Base-by-base conservation (phyloP, 2,888 invertebrate genomes). In the Reticulitermes lucifugus region DNA sequence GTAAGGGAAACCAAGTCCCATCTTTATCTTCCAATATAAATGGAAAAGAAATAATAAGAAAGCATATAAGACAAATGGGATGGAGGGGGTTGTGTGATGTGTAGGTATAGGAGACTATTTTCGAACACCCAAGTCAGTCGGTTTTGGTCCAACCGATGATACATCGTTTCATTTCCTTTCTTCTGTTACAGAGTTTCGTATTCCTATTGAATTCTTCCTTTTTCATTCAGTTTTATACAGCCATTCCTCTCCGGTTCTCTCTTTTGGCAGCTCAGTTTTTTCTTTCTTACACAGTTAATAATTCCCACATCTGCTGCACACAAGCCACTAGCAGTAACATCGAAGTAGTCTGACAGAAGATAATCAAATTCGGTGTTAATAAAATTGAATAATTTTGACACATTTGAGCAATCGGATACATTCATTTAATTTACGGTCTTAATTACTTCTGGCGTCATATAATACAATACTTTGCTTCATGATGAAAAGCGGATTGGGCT, bases 161-260 rank as follows among this genome's bases (percentile, higher is more conserved):
- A 84, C 73, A 86, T 86, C 77, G 85, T 84, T 80, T 86, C 86
- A 86, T 86, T 86, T 86, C 86, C 86, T 73, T 81, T 60, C 59
- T 29, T 71, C 65, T 60, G 60, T 51, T 51, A 80, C 80, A 60
- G 41, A 18, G 46, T 46, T 77, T 21, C 65, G 65, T 81, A 71
- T 85, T 81, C 81, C 82, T 85, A 85, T 85, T 85, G 85, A 85
- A 85, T 85, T 85, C 85, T 80, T 43, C 55, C 35, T 80, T 41
- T 81, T 70, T 81, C 65, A 43, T 46, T 43, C 46, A 46, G 25
- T 55, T 35, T 4, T 4, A 35, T 35, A 35, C 35, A 35, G 35
- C 35, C 2, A 35, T 35, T 65, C 60, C 51, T 55, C 55, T 41
- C 22, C 46, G 14, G 14, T 65, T 22, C 81, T 81, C 41, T 81